Conservation (phyloP, 2,888 invertebrate species). For the Bellardia pandia region DNA sequence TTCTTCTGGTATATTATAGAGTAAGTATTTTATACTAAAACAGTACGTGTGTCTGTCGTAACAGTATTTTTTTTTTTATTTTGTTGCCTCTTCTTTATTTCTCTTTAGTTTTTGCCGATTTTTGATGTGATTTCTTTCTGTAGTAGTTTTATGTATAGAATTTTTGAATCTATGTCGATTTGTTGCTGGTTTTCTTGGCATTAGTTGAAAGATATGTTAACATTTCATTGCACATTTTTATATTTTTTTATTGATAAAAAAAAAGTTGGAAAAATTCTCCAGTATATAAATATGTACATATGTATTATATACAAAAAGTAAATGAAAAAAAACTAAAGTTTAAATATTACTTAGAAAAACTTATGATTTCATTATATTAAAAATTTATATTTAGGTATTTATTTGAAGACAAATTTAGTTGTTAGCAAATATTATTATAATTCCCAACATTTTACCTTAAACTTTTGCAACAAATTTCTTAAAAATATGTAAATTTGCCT, state of each 20-base stretch:
- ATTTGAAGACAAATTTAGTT: too few species aligned
- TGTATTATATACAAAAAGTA: background rate
- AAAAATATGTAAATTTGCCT: background rate
- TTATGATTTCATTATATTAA: too few species aligned
- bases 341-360: too few species aligned
- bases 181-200: constrained; percentile 56
- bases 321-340: background rate
- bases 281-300: background rate
- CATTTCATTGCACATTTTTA: constrained; percentile 61
- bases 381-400: too few species aligned
- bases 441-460: too few species aligned
- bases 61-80: constrained; percentile 3
- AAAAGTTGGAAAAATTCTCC: background rate
- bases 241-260: background rate
- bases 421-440: too few species aligned
- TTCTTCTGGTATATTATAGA: constrained; percentile 28
- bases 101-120: constrained; percentile 32
- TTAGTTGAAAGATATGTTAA: constrained; percentile 66
- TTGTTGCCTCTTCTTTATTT: background rate
- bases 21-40: background rate
- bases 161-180: constrained; percentile 32
- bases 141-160: background rate
- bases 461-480: background rate
- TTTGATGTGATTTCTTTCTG: constrained; percentile 44
- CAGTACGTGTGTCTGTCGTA: background rate